Evolutionary conservation across 2,113 vertebrate genomes (phyloP).

Genomic region (Bostrychus sinensis): DNA sequence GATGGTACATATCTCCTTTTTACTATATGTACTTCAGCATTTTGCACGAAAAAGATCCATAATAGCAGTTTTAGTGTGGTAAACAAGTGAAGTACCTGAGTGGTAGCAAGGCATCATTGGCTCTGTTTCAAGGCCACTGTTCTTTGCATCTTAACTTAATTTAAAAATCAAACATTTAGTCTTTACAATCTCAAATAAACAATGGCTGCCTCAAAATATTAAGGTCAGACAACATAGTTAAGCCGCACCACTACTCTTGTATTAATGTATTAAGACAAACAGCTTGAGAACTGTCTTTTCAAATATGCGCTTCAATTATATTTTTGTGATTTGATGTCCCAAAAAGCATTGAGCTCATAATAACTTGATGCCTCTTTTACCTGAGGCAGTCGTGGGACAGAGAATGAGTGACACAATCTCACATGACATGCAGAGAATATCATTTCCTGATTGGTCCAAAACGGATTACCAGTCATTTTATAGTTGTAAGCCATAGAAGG

Average conservation of each 20-base stretch:
- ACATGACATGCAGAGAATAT: conserved; percentile 19
- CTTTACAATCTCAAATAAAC: not conserved
- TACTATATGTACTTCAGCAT: conserved; percentile 8
- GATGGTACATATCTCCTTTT: conserved; percentile 39
- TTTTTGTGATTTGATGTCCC: not conserved
- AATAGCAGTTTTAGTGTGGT: conserved; percentile 39
- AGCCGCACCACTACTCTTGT: conserved; percentile 41
- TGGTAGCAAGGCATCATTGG: conserved; percentile 24
- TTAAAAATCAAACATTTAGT: conserved; percentile 20
- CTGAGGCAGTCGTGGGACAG: conserved; percentile 24
- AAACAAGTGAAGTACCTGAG: conserved; percentile 53
- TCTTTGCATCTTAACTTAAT: conserved; percentile 22
- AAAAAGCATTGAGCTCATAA: conserved; percentile 1
- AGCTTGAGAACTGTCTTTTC: conserved; percentile 15
- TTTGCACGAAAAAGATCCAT: conserved; percentile 43
- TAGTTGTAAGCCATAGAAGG: conserved; percentile 30
- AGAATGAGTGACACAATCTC: conserved; percentile 35
- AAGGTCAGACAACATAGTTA: conserved; percentile 43
- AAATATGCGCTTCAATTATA: not conserved
- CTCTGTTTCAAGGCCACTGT: conserved; percentile 40
- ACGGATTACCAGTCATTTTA: conserved; percentile 62
- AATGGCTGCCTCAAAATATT: conserved; percentile 1
- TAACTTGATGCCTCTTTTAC: conserved; percentile 44
- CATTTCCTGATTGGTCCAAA: conserved; percentile 57
- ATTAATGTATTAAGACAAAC: conserved; percentile 48